Base-by-base conservation (phyloP, 2,113 vertebrate species). In the Gadus chalcogrammus region DNA sequence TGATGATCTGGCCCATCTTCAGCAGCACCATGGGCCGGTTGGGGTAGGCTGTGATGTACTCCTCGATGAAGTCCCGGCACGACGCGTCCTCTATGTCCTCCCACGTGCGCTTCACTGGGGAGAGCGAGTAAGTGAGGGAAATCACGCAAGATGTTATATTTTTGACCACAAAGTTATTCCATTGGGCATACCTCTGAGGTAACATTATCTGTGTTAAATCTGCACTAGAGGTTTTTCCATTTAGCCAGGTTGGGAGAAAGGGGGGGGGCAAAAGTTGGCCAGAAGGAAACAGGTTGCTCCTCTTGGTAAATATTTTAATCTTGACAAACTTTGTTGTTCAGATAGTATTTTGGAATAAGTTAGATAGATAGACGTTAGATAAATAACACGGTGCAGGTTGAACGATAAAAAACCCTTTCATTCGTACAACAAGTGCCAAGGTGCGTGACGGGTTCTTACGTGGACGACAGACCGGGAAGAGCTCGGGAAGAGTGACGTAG, bases 11-110 rank as follows among this genome's bases (percentile, higher is more conserved):
- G 4, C 95, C 94, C 0, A 84, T 94, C 86, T 99, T 99, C 0
- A 99, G 92, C 60, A 99, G 91, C 11, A 99, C 97, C 97, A 99
- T 99, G 20, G 97, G 97, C 0, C 97, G 88, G 91, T 97, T 99
- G 62, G 97, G 97, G 72, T 99, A 99, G 0, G 97, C 95, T 0
- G 95, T 97, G 87, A 99, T 94, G 81, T 99, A 99, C 56, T 99
- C 97, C 82, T 97, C 94, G 0, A 99, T 97, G 81, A 99, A 99
- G 81, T 99, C 97, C 9, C 94, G 91, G 42, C 96, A 99, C 0
- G 97, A 98, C 9, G 92, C 84, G 1, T 99, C 97, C 75, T 99
- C 97, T 3, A 99, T 98, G 82, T 99, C 97, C 17, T 99, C 96
- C 97, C 97, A 99, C 0, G 93, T 92, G 64, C 92, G 95, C 31